A percentile compares a stretch with the other conserved stretches of the same genome.
phyloP scores from a whole-genome alignment of 2,797 vertebrate species.

The Meda fulgida region DNA sequence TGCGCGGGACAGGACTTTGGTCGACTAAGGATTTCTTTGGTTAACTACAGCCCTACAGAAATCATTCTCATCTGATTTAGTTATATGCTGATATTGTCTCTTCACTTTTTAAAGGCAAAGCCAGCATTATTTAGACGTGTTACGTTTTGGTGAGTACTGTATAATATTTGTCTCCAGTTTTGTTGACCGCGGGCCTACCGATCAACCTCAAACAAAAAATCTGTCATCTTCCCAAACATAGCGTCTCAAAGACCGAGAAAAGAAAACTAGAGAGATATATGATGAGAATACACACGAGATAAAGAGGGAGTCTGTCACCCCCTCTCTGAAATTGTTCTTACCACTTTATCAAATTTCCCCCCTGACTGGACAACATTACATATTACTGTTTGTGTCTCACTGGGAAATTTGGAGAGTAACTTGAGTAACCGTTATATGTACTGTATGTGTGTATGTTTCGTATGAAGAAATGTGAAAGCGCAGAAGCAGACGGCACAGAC shows the following conservation, averaged over 20 bases:
- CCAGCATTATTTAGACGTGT: too few relatives aligned
- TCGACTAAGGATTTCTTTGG: too few relatives aligned
- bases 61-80: too few relatives aligned
- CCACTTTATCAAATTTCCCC: conserved; percentile 55
- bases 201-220: conserved; percentile 74
- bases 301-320: conserved; percentile 48
- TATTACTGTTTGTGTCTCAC: conserved; percentile 35
- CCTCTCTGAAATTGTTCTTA: conserved; percentile 62
- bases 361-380: conserved; percentile 62
- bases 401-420: conserved; percentile 54
- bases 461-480: conserved; percentile 51
- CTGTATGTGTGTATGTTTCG: conserved; percentile 26
- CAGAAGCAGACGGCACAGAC: conserved; percentile 57
- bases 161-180: not conserved
- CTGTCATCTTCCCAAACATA: conserved; percentile 68
- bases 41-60: too few relatives aligned
- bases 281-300: conserved; percentile 33
- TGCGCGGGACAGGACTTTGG: too few relatives aligned
- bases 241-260: conserved; percentile 63
- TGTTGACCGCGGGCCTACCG: conserved; percentile 52
- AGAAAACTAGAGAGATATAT: conserved; percentile 37
- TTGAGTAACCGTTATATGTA: conserved; percentile 11
- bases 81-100: not conserved
- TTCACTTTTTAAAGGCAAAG: not conserved
- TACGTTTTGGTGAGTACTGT: not conserved